Evolutionary conservation across 2,797 vertebrate genomes (phyloP).

Genomic region (Enteromius fasciolatus): DNA sequence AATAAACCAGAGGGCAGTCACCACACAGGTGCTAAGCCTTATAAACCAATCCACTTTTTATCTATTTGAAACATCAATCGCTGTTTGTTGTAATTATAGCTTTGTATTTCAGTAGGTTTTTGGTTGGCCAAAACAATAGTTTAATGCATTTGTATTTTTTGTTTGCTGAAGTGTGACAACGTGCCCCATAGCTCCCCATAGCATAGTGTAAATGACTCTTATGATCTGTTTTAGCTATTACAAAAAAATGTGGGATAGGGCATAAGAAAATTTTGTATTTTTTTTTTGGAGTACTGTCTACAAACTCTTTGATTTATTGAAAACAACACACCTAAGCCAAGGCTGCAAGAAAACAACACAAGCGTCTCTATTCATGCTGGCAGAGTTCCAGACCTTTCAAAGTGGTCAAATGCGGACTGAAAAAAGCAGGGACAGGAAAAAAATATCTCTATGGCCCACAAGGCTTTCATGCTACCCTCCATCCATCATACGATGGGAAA

Average conservation of each 20-base stretch:
- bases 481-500: slow-evolving; percentile 58
- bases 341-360: slow-evolving; percentile 52
- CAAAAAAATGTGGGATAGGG: background rate
- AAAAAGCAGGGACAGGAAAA: slow-evolving; percentile 14
- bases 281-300: slow-evolving; percentile 25
- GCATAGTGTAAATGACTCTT: background rate
- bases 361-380: slow-evolving; percentile 43
- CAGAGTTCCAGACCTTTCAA: slow-evolving; percentile 54
- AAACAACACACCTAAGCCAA: slow-evolving; percentile 53
- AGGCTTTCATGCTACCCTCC: slow-evolving; percentile 54
- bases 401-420: slow-evolving; percentile 47
- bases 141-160: background rate
- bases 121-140: background rate
- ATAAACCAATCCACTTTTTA: background rate
- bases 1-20: background rate
- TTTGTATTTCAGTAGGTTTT: background rate
- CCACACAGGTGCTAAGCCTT: background rate
- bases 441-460: slow-evolving; percentile 45
- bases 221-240: slow-evolving; percentile 9
- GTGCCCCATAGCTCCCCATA: background rate
- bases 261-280: background rate
- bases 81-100: background rate
- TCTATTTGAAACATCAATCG: background rate
- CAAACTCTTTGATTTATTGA: slow-evolving; percentile 56
- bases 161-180: background rate